phyloP scores from a whole-genome alignment of 2,888 invertebrate genomes.

The Conomelus anceps region DNA sequence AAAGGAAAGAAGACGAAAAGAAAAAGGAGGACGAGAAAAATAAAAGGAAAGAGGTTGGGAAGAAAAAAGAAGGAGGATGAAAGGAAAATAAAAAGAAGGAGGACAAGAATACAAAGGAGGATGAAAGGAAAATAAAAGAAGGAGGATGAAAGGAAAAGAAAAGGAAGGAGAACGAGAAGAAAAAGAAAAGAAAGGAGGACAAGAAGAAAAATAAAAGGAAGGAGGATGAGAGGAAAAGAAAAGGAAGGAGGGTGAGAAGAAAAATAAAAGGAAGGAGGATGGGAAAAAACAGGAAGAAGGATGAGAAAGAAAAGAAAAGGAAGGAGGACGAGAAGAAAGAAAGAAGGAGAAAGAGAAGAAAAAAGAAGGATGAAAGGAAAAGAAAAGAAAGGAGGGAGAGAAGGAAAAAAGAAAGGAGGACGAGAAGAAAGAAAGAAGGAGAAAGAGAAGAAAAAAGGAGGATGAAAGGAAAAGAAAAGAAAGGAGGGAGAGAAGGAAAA shows the following conservation, averaged over 20 bases:
- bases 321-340: neutral
- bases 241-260: too few species aligned
- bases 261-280: neutral
- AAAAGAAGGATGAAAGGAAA: too few species aligned
- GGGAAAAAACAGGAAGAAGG: neutral
- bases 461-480: neutral
- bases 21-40: too few species aligned
- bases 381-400: neutral
- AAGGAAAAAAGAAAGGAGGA: neutral
- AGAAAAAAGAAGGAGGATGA: neutral
- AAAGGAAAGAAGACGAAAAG: too few species aligned
- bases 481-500: neutral
- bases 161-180: neutral
- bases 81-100: neutral
- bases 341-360: neutral
- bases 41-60: too few species aligned
- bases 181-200: neutral
- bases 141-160: neutral
- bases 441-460: neutral
- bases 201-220: neutral
- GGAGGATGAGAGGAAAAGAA: neutral
- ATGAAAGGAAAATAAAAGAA: neutral
- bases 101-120: neutral
- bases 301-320: too few species aligned
- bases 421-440: neutral